Percentiles rank a stretch among this genome's conserved stretches.
Evolutionary conservation across 2,888 invertebrate species (phyloP).

Genomic region (Heliconius erato): DNA sequence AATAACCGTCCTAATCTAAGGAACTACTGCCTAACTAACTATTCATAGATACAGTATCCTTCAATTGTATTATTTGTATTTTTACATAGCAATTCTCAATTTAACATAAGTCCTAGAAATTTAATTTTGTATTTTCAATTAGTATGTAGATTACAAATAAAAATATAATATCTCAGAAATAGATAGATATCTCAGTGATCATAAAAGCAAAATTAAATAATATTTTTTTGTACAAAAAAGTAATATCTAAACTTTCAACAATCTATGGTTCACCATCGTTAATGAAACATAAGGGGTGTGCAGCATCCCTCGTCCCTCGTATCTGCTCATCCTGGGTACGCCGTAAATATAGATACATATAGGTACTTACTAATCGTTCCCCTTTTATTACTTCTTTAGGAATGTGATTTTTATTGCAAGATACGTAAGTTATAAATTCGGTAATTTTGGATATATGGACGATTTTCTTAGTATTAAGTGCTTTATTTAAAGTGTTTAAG

Average conservation of each 20-base stretch:
- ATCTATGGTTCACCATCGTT: slow-evolving; percentile 72
- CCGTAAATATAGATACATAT: slow-evolving; percentile 65
- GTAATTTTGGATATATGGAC: not conserved
- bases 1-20: no score
- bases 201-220: no score
- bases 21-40: no score
- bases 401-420: slow-evolving; percentile 42
- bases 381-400: slow-evolving; percentile 42
- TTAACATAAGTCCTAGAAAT: not conserved
- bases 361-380: slow-evolving; percentile 66
- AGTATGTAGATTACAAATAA: not conserved
- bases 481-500: not conserved
- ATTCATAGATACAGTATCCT: no score
- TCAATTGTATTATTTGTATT: not conserved
- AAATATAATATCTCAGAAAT: not conserved
- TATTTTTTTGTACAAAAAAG: not conserved
- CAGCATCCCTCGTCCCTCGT: slow-evolving; percentile 70
- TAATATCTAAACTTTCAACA: slow-evolving; percentile 39
- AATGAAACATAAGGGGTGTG: slow-evolving; percentile 85
- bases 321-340: slow-evolving; percentile 69
- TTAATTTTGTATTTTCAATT: not conserved
- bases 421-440: not conserved
- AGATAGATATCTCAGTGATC: no score
- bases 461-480: not conserved
- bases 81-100: not conserved